These are phyloP conservation scores for Sinelater perroti DNA, from an alignment of 2,888 invertebrate species.

Conservation along the genomic window DNA sequence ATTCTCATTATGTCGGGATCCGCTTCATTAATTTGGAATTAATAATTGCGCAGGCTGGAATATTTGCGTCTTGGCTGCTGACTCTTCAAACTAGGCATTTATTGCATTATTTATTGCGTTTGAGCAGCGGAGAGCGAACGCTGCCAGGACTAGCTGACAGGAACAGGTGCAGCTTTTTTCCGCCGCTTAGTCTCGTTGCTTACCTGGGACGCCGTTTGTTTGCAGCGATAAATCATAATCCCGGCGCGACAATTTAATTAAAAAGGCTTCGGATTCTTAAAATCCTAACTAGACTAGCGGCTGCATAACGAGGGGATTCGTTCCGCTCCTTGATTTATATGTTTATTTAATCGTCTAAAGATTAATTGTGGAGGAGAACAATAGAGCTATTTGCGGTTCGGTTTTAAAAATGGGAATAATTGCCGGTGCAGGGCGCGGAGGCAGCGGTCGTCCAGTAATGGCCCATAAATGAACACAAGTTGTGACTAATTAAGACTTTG, in stretches of 20 bases:
- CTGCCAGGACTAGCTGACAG: too few relatives aligned
- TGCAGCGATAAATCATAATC: too few relatives aligned
- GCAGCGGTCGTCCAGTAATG: background rate
- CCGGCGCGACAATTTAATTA: too few relatives aligned
- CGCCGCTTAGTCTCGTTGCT: too few relatives aligned
- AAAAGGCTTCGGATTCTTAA: too few relatives aligned
- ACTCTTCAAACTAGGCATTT: slow-evolving; percentile 6
- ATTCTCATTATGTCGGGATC: slow-evolving; percentile 9
- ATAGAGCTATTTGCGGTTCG: background rate
- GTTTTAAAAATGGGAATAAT: background rate
- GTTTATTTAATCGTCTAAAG: slow-evolving; percentile 1
- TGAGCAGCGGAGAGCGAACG: too few relatives aligned
- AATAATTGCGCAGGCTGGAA: slow-evolving; percentile 4
- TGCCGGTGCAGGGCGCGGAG: background rate
- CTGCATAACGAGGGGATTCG: too few relatives aligned
- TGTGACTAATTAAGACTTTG: slow-evolving; percentile 11
- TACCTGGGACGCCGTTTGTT: too few relatives aligned
- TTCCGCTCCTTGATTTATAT: background rate
- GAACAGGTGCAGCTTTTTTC: too few relatives aligned
- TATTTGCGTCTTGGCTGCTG: slow-evolving; percentile 7
- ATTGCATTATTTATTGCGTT: slow-evolving; percentile 20
- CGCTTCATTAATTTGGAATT: slow-evolving; percentile 13
- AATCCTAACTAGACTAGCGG: too few relatives aligned
- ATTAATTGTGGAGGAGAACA: slow-evolving; percentile 1
- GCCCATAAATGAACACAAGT: slow-evolving; percentile 10